Base-by-base conservation (phyloP, 2,888 invertebrate species). In the Branchipolynoe longqiensis region DNA sequence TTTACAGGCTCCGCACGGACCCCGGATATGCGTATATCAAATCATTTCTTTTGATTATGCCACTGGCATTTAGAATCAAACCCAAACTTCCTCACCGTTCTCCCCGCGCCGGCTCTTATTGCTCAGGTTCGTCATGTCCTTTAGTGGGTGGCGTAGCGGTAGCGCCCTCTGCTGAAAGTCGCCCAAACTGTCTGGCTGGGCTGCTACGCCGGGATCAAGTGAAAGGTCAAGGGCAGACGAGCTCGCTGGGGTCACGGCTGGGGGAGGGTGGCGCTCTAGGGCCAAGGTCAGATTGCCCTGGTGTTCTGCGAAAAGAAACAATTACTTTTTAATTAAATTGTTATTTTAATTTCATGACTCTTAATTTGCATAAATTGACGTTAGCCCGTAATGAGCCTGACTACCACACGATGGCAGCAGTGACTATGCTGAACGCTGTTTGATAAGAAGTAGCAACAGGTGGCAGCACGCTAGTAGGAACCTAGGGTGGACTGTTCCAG, bases 231-330 rank as follows among this genome's bases (percentile, higher is more conserved):
- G 89, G 36, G 87, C 86, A 8, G 88, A 89, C 8, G 89, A 90
- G 56, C 86, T 85, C 33, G 85, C 85, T 0, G 91, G 89, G 0
- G 89, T 89, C 84, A 62, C 87, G 54, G 48, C 83, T 0, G 89
- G 87, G 14, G 88, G 88, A 22, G 91, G 90, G 83, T 90, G 90
- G 22, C 91, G 91, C 82, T 91, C 92, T 78, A 92, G 87, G 6
- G 91, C 91, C 85, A 92, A 88, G 74, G 90, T 91, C 41, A 92
- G 69, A 62, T 92, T 90, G 33, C 92, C 92, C 41, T 89, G 86
- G 73, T 89, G 88, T 83, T 91, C 91, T 91, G 87, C 18, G 86
- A 64, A 69, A 81, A 83, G 48, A 85, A n/a, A 64, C 4, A 1
- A 74, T 73, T n/a, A n/a, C n/a, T n/a, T n/a, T n/a, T n/a, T n/a